Percentiles rank a stretch among this genome's conserved stretches.
Conservation (phyloP, 2,888 invertebrate species). For the Portevinia maculata region DNA sequence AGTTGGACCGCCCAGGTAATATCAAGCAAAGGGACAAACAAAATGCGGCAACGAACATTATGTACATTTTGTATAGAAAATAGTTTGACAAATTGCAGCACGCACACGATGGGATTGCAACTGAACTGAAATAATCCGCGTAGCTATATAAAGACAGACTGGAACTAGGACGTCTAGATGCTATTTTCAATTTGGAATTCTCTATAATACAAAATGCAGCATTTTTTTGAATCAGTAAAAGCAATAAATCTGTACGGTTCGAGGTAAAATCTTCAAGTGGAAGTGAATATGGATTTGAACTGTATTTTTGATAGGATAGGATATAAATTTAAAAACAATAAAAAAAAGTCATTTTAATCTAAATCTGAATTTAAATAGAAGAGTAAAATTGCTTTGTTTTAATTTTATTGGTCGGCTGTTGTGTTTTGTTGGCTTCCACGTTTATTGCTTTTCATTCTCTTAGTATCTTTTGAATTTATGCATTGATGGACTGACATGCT, state of each 20-base stretch:
- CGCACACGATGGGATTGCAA: too few relatives aligned
- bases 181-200: constrained; percentile 1
- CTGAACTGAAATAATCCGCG: too few relatives aligned
- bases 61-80: neutral
- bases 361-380: neutral
- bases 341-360: neutral
- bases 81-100: too few relatives aligned
- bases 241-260: neutral
- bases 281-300: neutral
- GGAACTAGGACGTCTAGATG: neutral
- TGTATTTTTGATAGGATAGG: neutral
- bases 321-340: neutral
- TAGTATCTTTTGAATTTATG: neutral
- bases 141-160: neutral
- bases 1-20: neutral
- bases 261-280: neutral
- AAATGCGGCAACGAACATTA: neutral
- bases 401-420: neutral
- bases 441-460: neutral
- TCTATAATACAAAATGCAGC: neutral
- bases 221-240: neutral
- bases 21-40: neutral
- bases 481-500: neutral
- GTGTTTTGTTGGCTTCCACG: neutral
- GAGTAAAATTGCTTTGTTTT: neutral